phyloP scores from a whole-genome alignment of 2,113 vertebrate species.

The Boulengeromyrus knoepffleri region DNA sequence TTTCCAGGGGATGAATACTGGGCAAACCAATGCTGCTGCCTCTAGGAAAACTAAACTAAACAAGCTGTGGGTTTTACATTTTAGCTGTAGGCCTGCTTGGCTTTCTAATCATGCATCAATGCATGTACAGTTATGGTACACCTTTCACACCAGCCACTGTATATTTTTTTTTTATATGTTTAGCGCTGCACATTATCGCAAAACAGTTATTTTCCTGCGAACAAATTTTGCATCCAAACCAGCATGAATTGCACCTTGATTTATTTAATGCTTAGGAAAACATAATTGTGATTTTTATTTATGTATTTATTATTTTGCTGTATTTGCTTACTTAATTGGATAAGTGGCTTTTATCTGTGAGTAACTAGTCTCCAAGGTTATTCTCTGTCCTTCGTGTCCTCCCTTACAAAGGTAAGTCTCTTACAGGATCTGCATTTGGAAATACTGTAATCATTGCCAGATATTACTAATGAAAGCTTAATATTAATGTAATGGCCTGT shows the following conservation, averaged over 20 bases:
- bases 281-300: not conserved
- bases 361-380: not conserved
- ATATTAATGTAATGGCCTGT: not conserved
- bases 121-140: not conserved
- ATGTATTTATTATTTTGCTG: slow-evolving; percentile 12
- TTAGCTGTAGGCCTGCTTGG: slow-evolving; percentile 50
- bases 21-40: slow-evolving; percentile 37
- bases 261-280: slow-evolving; percentile 21
- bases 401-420: not conserved
- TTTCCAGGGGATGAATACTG: slow-evolving; percentile 36
- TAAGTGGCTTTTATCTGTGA: not conserved
- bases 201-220: slow-evolving; percentile 53
- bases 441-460: not conserved
- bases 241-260: slow-evolving; percentile 60
- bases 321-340: not conserved
- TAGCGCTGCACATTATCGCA: slow-evolving; percentile 32
- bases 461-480: not conserved
- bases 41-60: slow-evolving; percentile 49
- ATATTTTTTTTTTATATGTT: not conserved
- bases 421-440: not conserved
- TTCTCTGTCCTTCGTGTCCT: not conserved
- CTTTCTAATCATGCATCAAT: slow-evolving; percentile 55
- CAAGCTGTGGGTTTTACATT: slow-evolving; percentile 57
- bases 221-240: slow-evolving; percentile 24
- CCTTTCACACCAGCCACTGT: not conserved